Conservation (phyloP, 2,797 vertebrate species). For the Cyclopterus lumpus region DNA sequence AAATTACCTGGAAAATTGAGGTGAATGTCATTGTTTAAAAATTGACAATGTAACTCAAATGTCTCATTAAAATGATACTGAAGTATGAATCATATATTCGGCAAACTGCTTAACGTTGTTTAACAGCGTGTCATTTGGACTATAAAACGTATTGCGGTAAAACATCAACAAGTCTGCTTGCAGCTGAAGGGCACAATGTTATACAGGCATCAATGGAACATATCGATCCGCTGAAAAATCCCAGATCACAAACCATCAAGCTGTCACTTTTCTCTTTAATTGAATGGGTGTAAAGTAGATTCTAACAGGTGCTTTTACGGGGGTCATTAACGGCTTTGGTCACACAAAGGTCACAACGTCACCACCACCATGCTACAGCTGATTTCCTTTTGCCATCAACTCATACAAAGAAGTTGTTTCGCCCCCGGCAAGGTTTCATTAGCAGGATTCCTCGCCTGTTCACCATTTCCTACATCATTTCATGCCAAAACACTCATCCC, state of each 20-base stretch:
- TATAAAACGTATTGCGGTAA: slow-evolving; percentile 18
- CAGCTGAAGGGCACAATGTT: slow-evolving; percentile 9
- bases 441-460: slow-evolving; percentile 58
- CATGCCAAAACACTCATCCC: slow-evolving; percentile 50
- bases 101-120: neutral
- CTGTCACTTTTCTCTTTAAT: slow-evolving; percentile 36
- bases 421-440: slow-evolving; percentile 69
- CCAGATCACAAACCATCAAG: slow-evolving; percentile 45
- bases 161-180: slow-evolving; percentile 36
- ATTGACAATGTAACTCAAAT: slow-evolving; percentile 4
- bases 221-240: slow-evolving; percentile 51
- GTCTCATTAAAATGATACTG: slow-evolving; percentile 11
- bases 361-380: slow-evolving; percentile 29
- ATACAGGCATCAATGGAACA: slow-evolving; percentile 27
- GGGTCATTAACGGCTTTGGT: slow-evolving; percentile 49
- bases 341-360: slow-evolving; percentile 51
- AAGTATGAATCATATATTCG: slow-evolving; percentile 1
- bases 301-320: slow-evolving; percentile 50
- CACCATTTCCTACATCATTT: slow-evolving; percentile 47
- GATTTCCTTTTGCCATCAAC: slow-evolving; percentile 60
- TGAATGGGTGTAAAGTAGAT: slow-evolving; percentile 30
- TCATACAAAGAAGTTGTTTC: slow-evolving; percentile 67
- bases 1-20: neutral
- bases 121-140: neutral
- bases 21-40: neutral